Conservation (phyloP, 2,888 invertebrate genomes). For the Lepidochrysops patricia region DNA sequence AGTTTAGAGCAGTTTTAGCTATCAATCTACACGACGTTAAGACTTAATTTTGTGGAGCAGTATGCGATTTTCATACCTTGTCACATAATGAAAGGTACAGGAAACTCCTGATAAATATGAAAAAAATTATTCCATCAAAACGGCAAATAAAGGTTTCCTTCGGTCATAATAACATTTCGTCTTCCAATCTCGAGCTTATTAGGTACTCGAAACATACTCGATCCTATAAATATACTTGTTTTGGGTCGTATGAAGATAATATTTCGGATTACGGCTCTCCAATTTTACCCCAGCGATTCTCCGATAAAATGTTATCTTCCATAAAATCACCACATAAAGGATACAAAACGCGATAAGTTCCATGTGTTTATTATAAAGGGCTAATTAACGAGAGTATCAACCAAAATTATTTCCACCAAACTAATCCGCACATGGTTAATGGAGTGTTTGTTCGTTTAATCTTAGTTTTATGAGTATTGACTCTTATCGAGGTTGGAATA, state of each 20-base stretch:
- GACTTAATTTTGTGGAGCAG: neutral
- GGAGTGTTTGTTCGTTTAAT: neutral
- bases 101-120: constrained; percentile 13
- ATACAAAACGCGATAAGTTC: neutral
- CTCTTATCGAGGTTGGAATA: neutral
- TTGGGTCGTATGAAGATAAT: constrained; percentile 27
- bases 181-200: constrained; percentile 24
- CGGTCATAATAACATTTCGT: constrained; percentile 23
- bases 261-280: constrained; percentile 27
- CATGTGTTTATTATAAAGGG: neutral
- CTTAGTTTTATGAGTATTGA: neutral
- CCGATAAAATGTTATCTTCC: constrained; percentile 20
- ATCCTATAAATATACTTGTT: constrained; percentile 29
- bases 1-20: neutral
- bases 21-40: neutral
- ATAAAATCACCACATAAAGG: neutral
- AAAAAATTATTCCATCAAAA: constrained; percentile 21
- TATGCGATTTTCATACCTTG: neutral
- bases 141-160: constrained; percentile 17
- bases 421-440: neutral
- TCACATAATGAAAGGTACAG: constrained; percentile 6
- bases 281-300: constrained; percentile 24
- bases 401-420: neutral
- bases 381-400: neutral
- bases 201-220: constrained; percentile 26